A percentile compares a stretch with the other conserved stretches of the same genome.
phyloP scores from a whole-genome alignment of 2,797 vertebrate genomes.

The Mallotus villosus region DNA sequence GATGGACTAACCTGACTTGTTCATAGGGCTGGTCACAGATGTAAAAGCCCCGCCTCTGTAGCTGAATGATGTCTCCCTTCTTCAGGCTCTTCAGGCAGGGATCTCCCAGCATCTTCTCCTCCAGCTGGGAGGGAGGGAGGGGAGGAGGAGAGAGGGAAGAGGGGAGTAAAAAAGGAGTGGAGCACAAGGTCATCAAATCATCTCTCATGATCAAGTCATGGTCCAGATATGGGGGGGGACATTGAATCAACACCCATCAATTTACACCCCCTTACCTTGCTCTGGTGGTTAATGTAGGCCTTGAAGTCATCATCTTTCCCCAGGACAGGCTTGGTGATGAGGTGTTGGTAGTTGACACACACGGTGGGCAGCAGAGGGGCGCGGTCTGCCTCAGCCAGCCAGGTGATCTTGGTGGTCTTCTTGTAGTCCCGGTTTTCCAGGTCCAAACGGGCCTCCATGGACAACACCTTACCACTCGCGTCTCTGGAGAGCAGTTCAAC shows the following conservation, averaged over 20 bases:
- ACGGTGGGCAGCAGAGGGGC: conserved; percentile 81
- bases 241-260: too few relatives aligned
- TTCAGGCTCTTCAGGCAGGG: conserved; percentile 90
- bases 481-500: conserved; percentile 68
- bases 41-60: conserved; percentile 95
- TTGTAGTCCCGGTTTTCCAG: conserved; percentile 97
- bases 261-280: conserved; percentile 78
- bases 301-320: conserved; percentile 97
- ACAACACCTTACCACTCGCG: conserved; percentile 78
- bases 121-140: conserved; percentile 70
- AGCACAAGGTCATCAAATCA: neutral
- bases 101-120: conserved; percentile 95
- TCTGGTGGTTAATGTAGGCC: conserved; percentile 88
- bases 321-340: conserved; percentile 93
- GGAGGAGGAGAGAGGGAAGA: neutral
- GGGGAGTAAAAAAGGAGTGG: neutral
- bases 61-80: conserved; percentile 95
- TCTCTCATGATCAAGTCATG: too few relatives aligned
- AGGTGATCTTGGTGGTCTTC: conserved; percentile 97
- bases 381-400: conserved; percentile 82
- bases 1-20: conserved; percentile 84
- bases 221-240: too few relatives aligned
- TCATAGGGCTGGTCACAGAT: conserved; percentile 97
- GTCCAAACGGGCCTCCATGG: conserved; percentile 88
- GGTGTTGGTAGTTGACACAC: conserved; percentile 89